Percentiles rank a stretch among this genome's conserved stretches.
phyloP scores from a whole-genome alignment of 1,140 invertebrate genomes.

The Drosophila bipectinata region DNA sequence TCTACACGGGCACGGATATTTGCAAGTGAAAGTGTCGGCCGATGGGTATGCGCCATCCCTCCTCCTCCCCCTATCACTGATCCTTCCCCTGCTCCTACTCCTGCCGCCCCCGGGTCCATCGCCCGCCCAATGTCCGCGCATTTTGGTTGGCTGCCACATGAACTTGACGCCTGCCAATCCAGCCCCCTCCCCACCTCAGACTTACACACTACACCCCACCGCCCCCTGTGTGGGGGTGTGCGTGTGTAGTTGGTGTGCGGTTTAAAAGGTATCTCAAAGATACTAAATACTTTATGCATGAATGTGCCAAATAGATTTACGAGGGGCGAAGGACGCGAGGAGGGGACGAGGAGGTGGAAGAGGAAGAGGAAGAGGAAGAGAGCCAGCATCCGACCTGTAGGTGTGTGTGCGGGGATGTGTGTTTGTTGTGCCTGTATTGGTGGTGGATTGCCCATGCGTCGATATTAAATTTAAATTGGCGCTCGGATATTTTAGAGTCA shows the following conservation, averaged over 20 bases:
- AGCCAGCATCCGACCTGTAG: constrained; percentile 16
- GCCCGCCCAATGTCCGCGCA: constrained; percentile 62
- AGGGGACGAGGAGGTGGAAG: neutral
- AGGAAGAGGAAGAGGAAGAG: constrained; percentile 18
- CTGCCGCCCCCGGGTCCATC: neutral
- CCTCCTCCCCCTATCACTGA: neutral
- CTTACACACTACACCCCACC: neutral
- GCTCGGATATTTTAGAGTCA: constrained; percentile 75
- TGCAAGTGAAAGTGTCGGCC: constrained; percentile 73
- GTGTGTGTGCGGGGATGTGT: constrained; percentile 25
- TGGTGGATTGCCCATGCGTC: constrained; percentile 65
- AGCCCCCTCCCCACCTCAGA: neutral
- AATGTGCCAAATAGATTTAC: constrained; percentile 82
- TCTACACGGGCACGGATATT: constrained; percentile 19
- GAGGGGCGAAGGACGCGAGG: constrained; percentile 32
- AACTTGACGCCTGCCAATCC: constrained; percentile 57
- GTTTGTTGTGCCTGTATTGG: constrained; percentile 29
- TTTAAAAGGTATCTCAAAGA: constrained; percentile 81
- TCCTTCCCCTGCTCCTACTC: neutral
- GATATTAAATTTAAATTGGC: constrained; percentile 83
- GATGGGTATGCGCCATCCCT: too few species aligned
- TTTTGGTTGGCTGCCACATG: constrained; percentile 76
- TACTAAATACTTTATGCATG: constrained; percentile 82
- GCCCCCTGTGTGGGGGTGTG: constrained; percentile 14
- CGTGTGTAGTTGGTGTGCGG: constrained; percentile 76